A percentile compares a stretch with the other conserved stretches of the same genome.
Evolutionary conservation across 2,888 invertebrate genomes (phyloP).

Genomic region (Tiphia femorata): DNA sequence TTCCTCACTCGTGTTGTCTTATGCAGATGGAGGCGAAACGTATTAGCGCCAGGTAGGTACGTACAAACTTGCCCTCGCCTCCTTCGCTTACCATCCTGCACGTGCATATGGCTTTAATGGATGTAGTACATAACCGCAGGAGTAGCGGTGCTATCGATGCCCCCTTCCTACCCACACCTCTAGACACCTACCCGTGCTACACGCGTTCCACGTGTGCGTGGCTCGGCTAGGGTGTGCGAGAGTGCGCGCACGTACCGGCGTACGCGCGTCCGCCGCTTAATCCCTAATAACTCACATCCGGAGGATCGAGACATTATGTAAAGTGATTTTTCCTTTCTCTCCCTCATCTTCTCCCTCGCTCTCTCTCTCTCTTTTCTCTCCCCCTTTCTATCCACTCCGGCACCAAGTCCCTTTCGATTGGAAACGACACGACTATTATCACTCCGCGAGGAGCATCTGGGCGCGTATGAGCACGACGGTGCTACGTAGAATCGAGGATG

Average conservation of each 20-base stretch:
- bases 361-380: not conserved
- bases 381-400: constrained; percentile 8
- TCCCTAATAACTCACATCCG: constrained; percentile 29
- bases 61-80: constrained; percentile 47
- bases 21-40: constrained; percentile 47
- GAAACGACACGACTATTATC: too few relatives aligned
- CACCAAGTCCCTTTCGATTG: too few relatives aligned
- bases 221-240: too few relatives aligned
- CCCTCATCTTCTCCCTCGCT: not conserved
- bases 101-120: constrained; percentile 53
- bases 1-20: constrained; percentile 34
- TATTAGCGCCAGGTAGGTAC: constrained; percentile 50
- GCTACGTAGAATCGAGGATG: too few relatives aligned
- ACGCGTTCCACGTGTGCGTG: too few relatives aligned
- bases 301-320: constrained; percentile 28
- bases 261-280: constrained; percentile 9
- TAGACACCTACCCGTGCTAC: constrained; percentile 1
- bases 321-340: constrained; percentile 23
- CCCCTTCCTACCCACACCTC: constrained; percentile 20
- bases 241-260: not conserved
- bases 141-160: constrained; percentile 40
- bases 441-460: too few relatives aligned
- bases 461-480: too few relatives aligned
- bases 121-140: constrained; percentile 51
- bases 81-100: constrained; percentile 44